A percentile compares a stretch with the other conserved stretches of the same genome.
Evolutionary conservation across 2,797 vertebrate species (phyloP).

Genomic region (Muscicapa striata): DNA sequence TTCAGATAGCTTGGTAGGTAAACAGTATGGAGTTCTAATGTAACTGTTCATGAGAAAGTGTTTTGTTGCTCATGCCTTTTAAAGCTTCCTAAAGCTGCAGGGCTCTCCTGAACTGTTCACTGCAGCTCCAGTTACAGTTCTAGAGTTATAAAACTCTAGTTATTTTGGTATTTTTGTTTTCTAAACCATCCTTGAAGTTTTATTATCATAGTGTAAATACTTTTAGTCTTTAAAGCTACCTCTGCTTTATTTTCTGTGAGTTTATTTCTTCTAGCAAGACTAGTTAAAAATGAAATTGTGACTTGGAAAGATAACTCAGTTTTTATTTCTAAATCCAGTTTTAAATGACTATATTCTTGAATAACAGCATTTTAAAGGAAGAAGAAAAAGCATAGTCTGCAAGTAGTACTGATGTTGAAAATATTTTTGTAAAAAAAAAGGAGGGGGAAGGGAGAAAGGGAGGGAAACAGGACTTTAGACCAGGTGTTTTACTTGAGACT

Average conservation of each 20-base stretch:
- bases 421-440: background rate
- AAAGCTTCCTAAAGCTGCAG: background rate
- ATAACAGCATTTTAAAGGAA: slow-evolving; percentile 41
- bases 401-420: slow-evolving; percentile 28
- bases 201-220: slow-evolving; percentile 40
- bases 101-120: background rate
- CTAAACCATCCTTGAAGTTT: slow-evolving; percentile 40
- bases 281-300: slow-evolving; percentile 34
- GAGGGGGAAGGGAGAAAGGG: background rate
- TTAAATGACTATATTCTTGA: background rate
- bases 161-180: slow-evolving; percentile 35
- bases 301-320: background rate
- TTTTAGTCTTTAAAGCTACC: slow-evolving; percentile 13
- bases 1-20: background rate
- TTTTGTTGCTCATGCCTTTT: background rate
- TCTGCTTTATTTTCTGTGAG: background rate
- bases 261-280: slow-evolving; percentile 14
- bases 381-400: background rate
- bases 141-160: slow-evolving; percentile 15
- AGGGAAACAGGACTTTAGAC: slow-evolving; percentile 38
- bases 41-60: background rate
- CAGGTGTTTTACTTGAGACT: slow-evolving; percentile 81
- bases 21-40: accelerated
- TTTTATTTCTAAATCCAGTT: background rate
- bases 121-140: background rate